Evolutionary conservation across 2,113 vertebrate species (phyloP).

Genomic region (Rhadina sibilatrix): DNA sequence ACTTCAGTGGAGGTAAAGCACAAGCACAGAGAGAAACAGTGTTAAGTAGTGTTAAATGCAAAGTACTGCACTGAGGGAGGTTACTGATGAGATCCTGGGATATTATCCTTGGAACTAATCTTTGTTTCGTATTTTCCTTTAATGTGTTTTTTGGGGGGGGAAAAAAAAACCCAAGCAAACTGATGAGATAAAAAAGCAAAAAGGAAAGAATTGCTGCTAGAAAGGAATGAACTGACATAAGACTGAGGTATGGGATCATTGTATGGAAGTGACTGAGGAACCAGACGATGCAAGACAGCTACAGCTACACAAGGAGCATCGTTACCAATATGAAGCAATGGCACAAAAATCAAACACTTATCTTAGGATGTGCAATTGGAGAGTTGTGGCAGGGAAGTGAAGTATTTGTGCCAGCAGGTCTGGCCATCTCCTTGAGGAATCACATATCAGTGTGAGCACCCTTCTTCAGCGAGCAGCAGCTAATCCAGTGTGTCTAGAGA

Average conservation of each 20-base stretch:
- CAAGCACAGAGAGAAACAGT: background rate
- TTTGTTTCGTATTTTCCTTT: background rate
- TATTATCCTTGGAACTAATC: background rate
- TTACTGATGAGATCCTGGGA: background rate
- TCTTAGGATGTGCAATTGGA: background rate
- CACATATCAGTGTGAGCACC: rapidly evolving
- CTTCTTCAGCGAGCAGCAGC: background rate
- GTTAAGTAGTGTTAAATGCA: background rate
- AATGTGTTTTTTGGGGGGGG: background rate
- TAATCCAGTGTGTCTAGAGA: background rate
- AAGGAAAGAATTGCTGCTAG: background rate
- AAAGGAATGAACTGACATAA: background rate
- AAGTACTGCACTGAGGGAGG: background rate
- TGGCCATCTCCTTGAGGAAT: background rate
- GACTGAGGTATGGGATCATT: background rate
- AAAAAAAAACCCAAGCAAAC: background rate
- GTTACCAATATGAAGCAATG: background rate
- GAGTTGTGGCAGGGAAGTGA: background rate
- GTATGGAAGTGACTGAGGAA: background rate
- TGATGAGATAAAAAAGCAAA: background rate
- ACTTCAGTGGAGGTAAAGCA: background rate
- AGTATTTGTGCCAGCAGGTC: background rate
- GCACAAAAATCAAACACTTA: background rate
- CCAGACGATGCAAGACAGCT: background rate
- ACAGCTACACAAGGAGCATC: background rate